These are phyloP conservation scores for Lycia hirtaria DNA, from an alignment of 2,888 invertebrate species.

Conservation along the genomic window DNA sequence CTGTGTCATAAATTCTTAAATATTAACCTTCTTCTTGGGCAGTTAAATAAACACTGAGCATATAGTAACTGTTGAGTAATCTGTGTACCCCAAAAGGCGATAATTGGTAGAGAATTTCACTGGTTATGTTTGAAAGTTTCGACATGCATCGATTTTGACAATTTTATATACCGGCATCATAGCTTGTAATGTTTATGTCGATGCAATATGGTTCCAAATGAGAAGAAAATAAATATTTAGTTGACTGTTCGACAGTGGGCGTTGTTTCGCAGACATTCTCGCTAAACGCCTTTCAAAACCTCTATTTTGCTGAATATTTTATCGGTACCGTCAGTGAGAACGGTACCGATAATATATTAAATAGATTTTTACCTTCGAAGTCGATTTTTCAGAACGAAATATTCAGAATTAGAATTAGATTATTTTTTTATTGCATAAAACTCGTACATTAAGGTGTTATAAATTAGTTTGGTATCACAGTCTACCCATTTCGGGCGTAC, in stretches of 20 bases:
- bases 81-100: constrained; percentile 31
- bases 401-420: no score
- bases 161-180: background rate
- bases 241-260: constrained; percentile 7
- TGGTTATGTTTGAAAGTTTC: constrained; percentile 29
- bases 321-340: background rate
- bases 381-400: no score
- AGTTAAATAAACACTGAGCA: background rate
- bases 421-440: no score
- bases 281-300: constrained; percentile 29
- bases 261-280: constrained; percentile 13
- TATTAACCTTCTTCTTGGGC: no score
- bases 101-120: constrained; percentile 36
- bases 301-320: constrained; percentile 10
- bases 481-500: no score
- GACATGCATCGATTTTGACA: constrained; percentile 10
- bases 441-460: no score
- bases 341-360: background rate
- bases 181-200: constrained; percentile 1
- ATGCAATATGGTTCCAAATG: constrained; percentile 11
- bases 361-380: no score
- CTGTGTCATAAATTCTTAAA: no score
- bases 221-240: background rate
- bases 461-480: no score
- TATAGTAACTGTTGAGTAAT: background rate